phyloP scores from a whole-genome alignment of 2,888 invertebrate species.

The Parnassius apollo region DNA sequence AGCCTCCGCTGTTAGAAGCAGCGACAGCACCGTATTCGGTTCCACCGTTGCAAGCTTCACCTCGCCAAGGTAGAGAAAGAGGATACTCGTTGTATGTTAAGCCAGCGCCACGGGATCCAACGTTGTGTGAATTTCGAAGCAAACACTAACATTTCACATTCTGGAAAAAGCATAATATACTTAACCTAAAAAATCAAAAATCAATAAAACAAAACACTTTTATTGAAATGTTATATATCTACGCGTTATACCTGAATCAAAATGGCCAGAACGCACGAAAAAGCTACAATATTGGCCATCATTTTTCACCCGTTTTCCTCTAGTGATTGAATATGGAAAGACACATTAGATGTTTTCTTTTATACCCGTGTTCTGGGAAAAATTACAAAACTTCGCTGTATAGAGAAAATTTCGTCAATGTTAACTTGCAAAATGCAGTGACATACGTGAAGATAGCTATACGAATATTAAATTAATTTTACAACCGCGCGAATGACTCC shows the following conservation, averaged over 20 bases:
- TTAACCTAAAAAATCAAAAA: background rate
- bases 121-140: background rate
- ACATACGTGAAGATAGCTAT: background rate
- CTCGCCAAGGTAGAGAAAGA: background rate
- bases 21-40: background rate
- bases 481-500: too few species aligned
- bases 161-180: background rate
- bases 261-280: background rate
- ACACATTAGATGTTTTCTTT: background rate
- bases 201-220: too few species aligned
- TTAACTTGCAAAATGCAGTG: background rate
- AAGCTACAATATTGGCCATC: background rate
- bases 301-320: background rate
- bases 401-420: background rate
- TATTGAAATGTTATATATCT: too few species aligned
- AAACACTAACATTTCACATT: background rate
- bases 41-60: background rate
- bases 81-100: conserved; percentile 1
- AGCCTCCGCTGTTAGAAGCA: conserved; percentile 15
- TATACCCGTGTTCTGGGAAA: background rate
- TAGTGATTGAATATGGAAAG: background rate
- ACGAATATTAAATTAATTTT: background rate
- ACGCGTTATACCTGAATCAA: background rate
- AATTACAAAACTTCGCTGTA: background rate
- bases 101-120: background rate